These are phyloP conservation scores for Oligia latruncula DNA, from an alignment of 2,888 invertebrate genomes.

Conservation along the genomic window DNA sequence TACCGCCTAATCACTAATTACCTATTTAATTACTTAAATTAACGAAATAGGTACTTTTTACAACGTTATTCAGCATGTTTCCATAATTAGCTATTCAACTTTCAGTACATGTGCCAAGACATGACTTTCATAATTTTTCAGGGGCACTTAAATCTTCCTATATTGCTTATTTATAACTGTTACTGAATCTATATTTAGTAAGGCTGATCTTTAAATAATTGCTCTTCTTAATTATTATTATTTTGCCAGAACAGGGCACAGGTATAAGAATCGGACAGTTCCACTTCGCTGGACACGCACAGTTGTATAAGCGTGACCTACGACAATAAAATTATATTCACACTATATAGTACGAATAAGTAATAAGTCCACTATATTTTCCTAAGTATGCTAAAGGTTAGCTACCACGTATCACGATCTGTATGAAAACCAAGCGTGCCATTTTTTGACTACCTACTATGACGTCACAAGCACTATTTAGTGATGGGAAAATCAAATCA, in stretches of 20 bases:
- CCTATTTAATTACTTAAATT: background rate
- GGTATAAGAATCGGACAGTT: conserved; percentile 4
- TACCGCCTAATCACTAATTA: conserved; percentile 9
- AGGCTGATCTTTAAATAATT: background rate
- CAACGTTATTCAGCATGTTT: background rate
- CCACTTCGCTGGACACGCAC: background rate
- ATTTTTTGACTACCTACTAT: no score
- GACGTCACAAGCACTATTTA: no score
- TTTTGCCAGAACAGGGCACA: background rate
- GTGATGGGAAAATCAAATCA: no score
- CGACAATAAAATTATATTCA: background rate
- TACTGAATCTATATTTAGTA: conserved; percentile 4
- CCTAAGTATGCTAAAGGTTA: background rate
- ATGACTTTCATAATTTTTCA: conserved; percentile 48
- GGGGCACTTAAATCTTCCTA: background rate
- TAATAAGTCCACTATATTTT: background rate
- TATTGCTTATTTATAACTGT: background rate
- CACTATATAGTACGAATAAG: no score
- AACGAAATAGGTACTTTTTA: background rate
- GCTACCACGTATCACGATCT: background rate
- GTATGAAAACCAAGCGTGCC: no score
- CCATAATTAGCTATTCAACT: conserved; percentile 14
- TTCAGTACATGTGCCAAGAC: conserved; percentile 35
- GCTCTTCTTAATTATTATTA: background rate
- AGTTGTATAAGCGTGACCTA: conserved; percentile 16